Evolutionary conservation across 2,888 invertebrate genomes (phyloP).

Genomic region (Athripsodes cinereus): DNA sequence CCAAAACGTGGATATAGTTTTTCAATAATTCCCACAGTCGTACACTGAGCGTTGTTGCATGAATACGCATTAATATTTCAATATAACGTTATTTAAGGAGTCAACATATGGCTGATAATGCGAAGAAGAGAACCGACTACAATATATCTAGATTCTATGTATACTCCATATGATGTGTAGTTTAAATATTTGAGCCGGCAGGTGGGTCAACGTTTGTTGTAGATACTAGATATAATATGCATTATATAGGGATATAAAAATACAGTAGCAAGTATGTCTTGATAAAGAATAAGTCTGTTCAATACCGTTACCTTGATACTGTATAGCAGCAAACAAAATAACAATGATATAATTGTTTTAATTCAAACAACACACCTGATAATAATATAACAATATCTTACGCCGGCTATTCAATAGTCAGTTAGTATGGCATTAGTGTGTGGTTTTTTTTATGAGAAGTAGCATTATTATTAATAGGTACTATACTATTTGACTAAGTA

Average conservation of each 20-base stretch:
- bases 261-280: neutral
- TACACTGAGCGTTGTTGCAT: neutral
- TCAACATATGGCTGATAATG: too few relatives aligned
- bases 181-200: constrained; percentile 2
- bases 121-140: too few relatives aligned
- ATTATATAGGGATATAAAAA: neutral
- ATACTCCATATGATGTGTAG: neutral
- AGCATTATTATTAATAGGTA: too few relatives aligned
- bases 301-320: constrained; percentile 15
- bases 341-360: neutral
- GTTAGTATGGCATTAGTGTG: too few relatives aligned
- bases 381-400: too few relatives aligned
- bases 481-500: too few relatives aligned
- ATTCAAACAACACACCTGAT: too few relatives aligned
- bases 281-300: neutral
- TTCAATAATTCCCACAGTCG: neutral
- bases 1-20: neutral
- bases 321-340: neutral
- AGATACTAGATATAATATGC: neutral
- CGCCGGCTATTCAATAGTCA: too few relatives aligned
- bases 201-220: neutral
- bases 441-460: too few relatives aligned
- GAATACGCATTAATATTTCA: neutral
- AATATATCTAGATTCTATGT: too few relatives aligned
- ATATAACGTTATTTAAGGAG: neutral